Percentiles rank a stretch among this genome's conserved stretches.
phyloP scores from a whole-genome alignment of 1,140 invertebrate genomes.

The Cherax quadricarinatus region DNA sequence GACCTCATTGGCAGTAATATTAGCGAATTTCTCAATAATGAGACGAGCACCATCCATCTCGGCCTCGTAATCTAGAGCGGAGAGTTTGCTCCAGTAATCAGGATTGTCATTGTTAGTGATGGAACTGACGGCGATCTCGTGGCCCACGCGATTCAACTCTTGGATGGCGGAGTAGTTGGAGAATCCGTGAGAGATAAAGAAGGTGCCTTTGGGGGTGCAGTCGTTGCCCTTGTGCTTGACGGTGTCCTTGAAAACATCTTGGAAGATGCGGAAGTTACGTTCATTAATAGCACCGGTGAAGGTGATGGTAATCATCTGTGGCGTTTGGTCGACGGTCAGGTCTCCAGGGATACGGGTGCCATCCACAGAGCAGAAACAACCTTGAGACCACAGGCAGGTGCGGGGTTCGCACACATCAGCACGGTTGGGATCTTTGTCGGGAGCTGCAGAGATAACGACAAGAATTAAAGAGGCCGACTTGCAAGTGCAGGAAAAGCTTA shows the following conservation, averaged over 20 bases:
- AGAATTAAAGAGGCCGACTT: neutral
- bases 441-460: constrained; percentile 69
- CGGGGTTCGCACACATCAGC: constrained; percentile 76
- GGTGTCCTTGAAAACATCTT: constrained; percentile 76
- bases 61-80: constrained; percentile 76
- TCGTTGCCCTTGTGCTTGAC: constrained; percentile 79
- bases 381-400: constrained; percentile 76
- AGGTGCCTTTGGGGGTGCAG: constrained; percentile 80
- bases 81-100: constrained; percentile 76
- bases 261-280: constrained; percentile 77
- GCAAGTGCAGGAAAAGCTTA: too few relatives aligned
- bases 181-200: constrained; percentile 80
- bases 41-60: constrained; percentile 78
- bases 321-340: constrained; percentile 76
- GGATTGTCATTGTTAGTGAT: constrained; percentile 77
- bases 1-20: constrained; percentile 77
- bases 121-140: constrained; percentile 80
- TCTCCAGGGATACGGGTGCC: constrained; percentile 77
- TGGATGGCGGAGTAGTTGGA: constrained; percentile 80
- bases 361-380: constrained; percentile 78
- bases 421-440: constrained; percentile 76
- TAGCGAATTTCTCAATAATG: constrained; percentile 77
- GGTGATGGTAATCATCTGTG: constrained; percentile 77
- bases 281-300: constrained; percentile 78
- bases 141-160: constrained; percentile 78